A percentile compares a stretch with the other conserved stretches of the same genome.
These are phyloP conservation scores for Macroramphosus scolopax DNA, from an alignment of 2,797 vertebrate species.

Conservation along the genomic window DNA sequence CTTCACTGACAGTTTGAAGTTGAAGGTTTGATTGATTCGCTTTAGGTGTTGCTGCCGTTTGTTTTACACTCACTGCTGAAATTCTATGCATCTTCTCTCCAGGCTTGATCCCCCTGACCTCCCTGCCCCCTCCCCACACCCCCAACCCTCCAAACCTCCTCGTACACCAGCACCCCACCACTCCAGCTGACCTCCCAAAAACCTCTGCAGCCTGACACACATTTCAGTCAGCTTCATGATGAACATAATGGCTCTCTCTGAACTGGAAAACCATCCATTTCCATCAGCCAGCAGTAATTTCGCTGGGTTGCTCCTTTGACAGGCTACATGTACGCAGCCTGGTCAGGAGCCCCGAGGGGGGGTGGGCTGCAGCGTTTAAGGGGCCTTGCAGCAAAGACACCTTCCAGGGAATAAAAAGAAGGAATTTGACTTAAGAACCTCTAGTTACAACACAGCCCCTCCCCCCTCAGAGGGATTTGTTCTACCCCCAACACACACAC, in stretches of 20 bases:
- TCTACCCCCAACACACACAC: constrained; percentile 7
- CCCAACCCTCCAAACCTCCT: neutral
- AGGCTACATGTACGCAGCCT: neutral
- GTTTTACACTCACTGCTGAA: too few relatives aligned
- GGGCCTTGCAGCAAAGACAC: constrained; percentile 17
- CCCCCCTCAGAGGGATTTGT: constrained; percentile 16
- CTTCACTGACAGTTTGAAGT: too few relatives aligned
- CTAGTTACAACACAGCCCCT: constrained; percentile 3
- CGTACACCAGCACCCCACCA: constrained; percentile 3
- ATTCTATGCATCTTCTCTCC: neutral
- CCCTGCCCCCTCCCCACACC: constrained; percentile 1
- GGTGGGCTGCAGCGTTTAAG: too few relatives aligned
- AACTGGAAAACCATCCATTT: constrained; percentile 1
- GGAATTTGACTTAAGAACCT: constrained; percentile 33
- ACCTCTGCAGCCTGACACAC: constrained; percentile 36
- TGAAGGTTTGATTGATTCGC: too few relatives aligned
- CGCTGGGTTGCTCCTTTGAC: neutral
- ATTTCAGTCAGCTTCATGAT: constrained; percentile 31
- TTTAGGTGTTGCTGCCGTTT: too few relatives aligned
- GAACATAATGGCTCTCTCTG: constrained; percentile 12
- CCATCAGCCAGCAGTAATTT: neutral
- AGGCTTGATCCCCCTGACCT: neutral
- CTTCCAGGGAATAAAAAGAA: constrained; percentile 5
- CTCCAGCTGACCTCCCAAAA: constrained; percentile 38
- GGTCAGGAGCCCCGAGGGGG: too few relatives aligned